Base-by-base conservation (phyloP, 2,797 vertebrate species). In the Emydoidea blandingii region DNA sequence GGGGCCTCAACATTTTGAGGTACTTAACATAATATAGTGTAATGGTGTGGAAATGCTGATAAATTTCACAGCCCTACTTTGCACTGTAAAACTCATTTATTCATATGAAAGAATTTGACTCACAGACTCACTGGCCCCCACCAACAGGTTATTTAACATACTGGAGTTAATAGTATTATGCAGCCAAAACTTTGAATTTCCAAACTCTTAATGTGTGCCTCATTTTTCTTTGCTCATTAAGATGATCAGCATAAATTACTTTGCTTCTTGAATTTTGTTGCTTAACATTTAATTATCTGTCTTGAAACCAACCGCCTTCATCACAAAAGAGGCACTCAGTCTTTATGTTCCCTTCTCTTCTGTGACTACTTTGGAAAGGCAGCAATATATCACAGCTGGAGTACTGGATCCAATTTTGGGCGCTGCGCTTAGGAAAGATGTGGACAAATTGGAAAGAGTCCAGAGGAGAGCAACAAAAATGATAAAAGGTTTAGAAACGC, bases 91-190 rank as follows among this genome's bases (percentile, higher is more conserved):
- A 91, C n/a, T 94, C 21, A 3, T 94, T 68, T 37, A 37, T 68
- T 95, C 89, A 93, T 76, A 79, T 88, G 44, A 72, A 88, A 93
- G 74, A 81, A 83, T 53, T 81, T 93, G 83, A 96, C 86, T 93
- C 79, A 89, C 92, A 96, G 31, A 34, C 86, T 95, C 27, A 62
- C 57, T 23, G 15, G 72, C 82, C 90, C 87, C 15, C 47, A 78
- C 25, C 80, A 94, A 80, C 62, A 88, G 59, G 90, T 96, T 92
- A 94, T 93, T 96, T 94, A 89, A 92, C 93, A 84, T 96, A 94
- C 79, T 91, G 57, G 47, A 92, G 86, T 68, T 93, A 88, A 94
- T 85, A 72, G 65, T 82, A 59, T 90, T 94, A 57, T 0, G 3
- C 89, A 94, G 93, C 94, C 89, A 88, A 94, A 95, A 96, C 80